Conservation (phyloP, 1,140 invertebrate species). For the Drosophila nannoptera region DNA sequence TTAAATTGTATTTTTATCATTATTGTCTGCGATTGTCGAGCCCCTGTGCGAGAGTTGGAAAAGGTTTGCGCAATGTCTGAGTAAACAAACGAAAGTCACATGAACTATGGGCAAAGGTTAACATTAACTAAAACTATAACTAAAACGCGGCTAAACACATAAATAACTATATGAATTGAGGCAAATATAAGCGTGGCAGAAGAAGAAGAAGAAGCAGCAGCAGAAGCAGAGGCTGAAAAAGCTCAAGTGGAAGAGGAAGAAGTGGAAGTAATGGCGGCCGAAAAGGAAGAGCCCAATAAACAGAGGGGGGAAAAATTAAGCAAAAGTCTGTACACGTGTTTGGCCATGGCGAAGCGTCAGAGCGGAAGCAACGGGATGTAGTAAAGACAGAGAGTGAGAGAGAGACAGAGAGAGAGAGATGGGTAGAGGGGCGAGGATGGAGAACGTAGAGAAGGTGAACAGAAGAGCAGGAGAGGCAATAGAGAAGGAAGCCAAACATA, state of each 20-base stretch:
- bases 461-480: not conserved
- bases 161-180: slow-evolving; percentile 37
- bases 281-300: slow-evolving; percentile 8
- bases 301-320: slow-evolving; percentile 2
- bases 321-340: slow-evolving; percentile 13
- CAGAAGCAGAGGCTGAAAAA: no score
- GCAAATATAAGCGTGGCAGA: not conserved
- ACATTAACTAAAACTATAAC: slow-evolving; percentile 14
- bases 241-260: not conserved
- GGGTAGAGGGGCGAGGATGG: not conserved
- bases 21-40: slow-evolving; percentile 12
- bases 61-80: slow-evolving; percentile 16
- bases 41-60: not conserved
- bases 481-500: slow-evolving; percentile 5
- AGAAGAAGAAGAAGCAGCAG: not conserved
- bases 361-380: not conserved
- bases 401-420: no score
- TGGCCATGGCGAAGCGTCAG: not conserved
- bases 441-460: not conserved
- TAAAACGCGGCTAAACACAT: slow-evolving; percentile 40
- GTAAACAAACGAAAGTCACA: slow-evolving; percentile 54
- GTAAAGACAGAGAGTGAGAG: no score
- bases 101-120: slow-evolving; percentile 24
- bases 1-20: slow-evolving; percentile 58
- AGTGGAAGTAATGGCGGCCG: not conserved